These are phyloP conservation scores for Actinia tenebrosa DNA, from an alignment of 64 coral and sea anemone genomes.

Conservation along the genomic window DNA sequence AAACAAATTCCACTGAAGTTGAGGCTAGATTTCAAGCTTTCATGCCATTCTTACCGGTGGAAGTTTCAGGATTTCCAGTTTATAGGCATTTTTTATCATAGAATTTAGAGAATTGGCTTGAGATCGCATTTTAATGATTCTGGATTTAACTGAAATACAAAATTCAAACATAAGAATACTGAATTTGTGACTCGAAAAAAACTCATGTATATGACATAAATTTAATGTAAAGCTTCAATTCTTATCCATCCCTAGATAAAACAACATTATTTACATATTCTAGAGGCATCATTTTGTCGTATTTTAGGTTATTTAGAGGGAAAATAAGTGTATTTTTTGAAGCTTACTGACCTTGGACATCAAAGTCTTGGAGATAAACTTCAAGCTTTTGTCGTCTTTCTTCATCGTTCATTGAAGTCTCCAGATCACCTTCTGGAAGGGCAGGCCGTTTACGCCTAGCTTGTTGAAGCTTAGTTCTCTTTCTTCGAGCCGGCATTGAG, in stretches of 20 bases:
- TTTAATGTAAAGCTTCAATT: no score
- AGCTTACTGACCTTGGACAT: constrained; percentile 57
- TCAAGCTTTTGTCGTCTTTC: constrained; percentile 76
- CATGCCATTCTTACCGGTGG: constrained; percentile 40
- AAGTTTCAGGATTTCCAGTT: constrained; percentile 56
- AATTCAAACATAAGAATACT: neutral
- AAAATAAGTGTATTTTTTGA: neutral
- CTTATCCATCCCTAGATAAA: neutral
- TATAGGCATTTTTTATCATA: constrained; percentile 55
- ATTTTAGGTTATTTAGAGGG: neutral
- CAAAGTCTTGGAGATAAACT: constrained; percentile 72
- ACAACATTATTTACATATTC: neutral
- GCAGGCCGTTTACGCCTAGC: constrained; percentile 47
- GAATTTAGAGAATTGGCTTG: constrained; percentile 42
- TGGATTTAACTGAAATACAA: constrained; percentile 43
- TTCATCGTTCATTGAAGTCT: constrained; percentile 74
- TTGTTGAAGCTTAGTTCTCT: constrained; percentile 53
- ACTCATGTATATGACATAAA: no score
- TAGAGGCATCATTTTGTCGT: neutral
- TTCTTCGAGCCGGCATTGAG: constrained; percentile 66
- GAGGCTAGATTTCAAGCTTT: neutral
- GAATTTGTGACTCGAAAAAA: no score
- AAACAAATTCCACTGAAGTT: no score
- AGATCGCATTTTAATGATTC: constrained; percentile 46
- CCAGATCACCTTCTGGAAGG: constrained; percentile 74